phyloP scores from a whole-genome alignment of 1,140 invertebrate species.

The Aphaenogaster floridana region DNA sequence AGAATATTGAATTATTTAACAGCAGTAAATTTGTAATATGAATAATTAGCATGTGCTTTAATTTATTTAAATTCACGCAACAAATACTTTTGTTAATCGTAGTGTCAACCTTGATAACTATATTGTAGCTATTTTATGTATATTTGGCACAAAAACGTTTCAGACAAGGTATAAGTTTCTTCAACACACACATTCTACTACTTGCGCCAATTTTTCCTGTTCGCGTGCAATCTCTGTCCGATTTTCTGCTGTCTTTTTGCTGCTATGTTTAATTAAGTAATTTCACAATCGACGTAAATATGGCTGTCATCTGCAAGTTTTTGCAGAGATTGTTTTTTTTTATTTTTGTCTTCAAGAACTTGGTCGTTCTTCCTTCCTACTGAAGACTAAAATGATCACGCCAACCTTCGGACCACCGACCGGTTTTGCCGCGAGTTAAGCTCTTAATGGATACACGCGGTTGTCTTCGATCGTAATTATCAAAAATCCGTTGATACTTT shows the following conservation, averaged over 20 bases:
- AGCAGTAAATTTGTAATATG: neutral
- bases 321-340: conserved; percentile 30
- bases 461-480: conserved; percentile 59
- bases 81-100: neutral
- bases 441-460: conserved; percentile 52
- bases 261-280: conserved; percentile 58
- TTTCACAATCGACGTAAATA: conserved; percentile 59
- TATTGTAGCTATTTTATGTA: neutral
- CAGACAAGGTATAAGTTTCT: conserved; percentile 6
- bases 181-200: neutral
- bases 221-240: conserved; percentile 1
- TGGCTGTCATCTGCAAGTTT: conserved; percentile 36
- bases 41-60: neutral
- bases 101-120: neutral
- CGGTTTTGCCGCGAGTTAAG: conserved; percentile 59
- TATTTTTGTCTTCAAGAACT: conserved; percentile 38
- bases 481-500: conserved; percentile 42
- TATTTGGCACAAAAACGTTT: neutral
- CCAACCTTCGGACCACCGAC: conserved; percentile 55
- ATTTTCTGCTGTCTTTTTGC: conserved; percentile 23
- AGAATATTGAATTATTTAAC: conserved; percentile 8
- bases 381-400: conserved; percentile 53
- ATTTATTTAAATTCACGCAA: conserved; percentile 1
- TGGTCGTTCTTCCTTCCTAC: conserved; percentile 39
- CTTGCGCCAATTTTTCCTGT: conserved; percentile 29